A percentile compares a stretch with the other conserved stretches of the same genome.
phyloP scores from a whole-genome alignment of 2,797 vertebrate genomes.

The Cyprinodon diabolis region DNA sequence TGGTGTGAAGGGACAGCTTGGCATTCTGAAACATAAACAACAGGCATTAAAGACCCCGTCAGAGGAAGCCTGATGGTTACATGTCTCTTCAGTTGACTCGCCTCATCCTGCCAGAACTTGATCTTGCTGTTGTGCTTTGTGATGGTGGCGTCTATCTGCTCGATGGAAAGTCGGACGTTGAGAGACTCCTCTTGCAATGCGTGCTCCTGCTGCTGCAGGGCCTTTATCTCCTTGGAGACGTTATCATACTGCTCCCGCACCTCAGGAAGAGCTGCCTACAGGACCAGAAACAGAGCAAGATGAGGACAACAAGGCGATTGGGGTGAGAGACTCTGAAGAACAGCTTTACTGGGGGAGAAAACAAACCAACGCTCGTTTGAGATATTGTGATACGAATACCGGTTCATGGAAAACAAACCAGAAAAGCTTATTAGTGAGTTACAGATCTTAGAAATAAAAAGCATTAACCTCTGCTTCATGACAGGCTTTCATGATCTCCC shows the following conservation, averaged over 20 bases:
- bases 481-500: slow-evolving; percentile 84
- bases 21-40: slow-evolving; percentile 76
- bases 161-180: slow-evolving; percentile 88
- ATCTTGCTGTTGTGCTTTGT: slow-evolving; percentile 88
- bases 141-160: slow-evolving; percentile 87
- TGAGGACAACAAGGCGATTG: not conserved
- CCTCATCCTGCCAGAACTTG: slow-evolving; percentile 96
- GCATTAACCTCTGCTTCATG: slow-evolving; percentile 86
- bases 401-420: no score
- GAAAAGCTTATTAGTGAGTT: no score
- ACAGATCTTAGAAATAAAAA: not conserved
- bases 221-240: slow-evolving; percentile 86
- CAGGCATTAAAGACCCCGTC: not conserved
- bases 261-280: slow-evolving; percentile 84
- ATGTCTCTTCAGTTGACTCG: slow-evolving; percentile 45
- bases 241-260: slow-evolving; percentile 84
- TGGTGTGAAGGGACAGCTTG: slow-evolving; percentile 84
- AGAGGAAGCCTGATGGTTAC: not conserved
- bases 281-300: not conserved
- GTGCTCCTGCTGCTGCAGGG: slow-evolving; percentile 87
- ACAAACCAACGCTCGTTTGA: no score
- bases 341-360: no score
- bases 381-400: no score
- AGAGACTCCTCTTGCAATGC: slow-evolving; percentile 90
- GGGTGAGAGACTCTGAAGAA: no score